Conservation (phyloP, 2,113 vertebrate species). For the Puffinus mauretanicus region DNA sequence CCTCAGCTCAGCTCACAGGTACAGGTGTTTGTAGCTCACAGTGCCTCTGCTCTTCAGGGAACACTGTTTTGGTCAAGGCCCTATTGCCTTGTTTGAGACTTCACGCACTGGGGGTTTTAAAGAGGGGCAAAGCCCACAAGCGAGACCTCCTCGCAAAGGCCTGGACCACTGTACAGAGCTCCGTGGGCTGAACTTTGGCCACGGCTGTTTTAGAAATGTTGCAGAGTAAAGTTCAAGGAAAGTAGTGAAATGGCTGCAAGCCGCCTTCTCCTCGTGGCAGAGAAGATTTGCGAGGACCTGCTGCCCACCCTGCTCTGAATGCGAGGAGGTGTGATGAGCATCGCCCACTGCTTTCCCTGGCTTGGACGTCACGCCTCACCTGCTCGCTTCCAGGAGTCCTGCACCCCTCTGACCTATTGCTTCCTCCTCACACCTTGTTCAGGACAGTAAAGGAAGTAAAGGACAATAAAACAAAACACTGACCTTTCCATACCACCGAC, state of each 20-base stretch:
- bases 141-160: neutral
- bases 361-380: neutral
- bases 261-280: neutral
- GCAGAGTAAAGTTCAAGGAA: neutral
- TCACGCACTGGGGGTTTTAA: neutral
- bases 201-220: neutral
- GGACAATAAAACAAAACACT: neutral
- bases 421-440: neutral
- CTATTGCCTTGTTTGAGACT: neutral
- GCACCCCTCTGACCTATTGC: neutral
- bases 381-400: neutral
- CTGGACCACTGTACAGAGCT: neutral
- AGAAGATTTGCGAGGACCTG: neutral
- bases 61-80: neutral
- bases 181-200: neutral
- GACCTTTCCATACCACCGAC: neutral
- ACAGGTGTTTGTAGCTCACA: neutral
- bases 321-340: neutral
- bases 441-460: neutral
- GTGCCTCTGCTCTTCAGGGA: neutral
- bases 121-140: neutral
- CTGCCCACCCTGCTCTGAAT: neutral
- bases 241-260: neutral
- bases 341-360: neutral
- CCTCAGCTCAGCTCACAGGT: neutral